Percentiles rank a stretch among this genome's conserved stretches.
Conservation (phyloP, 2,797 vertebrate genomes). For the Macropus fuliginosus region DNA sequence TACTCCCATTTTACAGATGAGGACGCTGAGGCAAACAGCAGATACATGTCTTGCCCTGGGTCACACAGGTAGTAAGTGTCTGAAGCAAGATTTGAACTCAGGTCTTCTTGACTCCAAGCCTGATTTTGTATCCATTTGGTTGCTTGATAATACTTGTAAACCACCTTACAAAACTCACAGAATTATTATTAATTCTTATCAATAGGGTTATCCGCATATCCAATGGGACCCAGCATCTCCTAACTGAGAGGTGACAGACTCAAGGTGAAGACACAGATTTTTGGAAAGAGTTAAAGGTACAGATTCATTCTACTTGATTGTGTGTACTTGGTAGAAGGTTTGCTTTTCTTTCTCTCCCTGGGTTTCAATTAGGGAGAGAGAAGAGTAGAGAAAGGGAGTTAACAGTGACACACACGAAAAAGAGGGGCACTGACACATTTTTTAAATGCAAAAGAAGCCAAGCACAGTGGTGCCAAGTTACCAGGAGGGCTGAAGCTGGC, state of each 20-base stretch:
- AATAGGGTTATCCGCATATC: neutral
- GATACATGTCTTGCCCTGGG: too few relatives aligned
- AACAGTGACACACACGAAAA: neutral
- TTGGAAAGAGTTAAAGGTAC: neutral
- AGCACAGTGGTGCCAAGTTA: neutral
- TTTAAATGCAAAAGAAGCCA: neutral
- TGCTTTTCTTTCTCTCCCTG: neutral
- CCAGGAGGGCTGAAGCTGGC: neutral
- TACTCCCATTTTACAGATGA: too few relatives aligned
- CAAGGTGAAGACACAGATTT: neutral
- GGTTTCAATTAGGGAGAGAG: neutral
- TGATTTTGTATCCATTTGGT: neutral
- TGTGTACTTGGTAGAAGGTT: too few relatives aligned
- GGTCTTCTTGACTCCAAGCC: too few relatives aligned
- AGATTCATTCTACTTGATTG: too few relatives aligned
- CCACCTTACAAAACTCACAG: neutral
- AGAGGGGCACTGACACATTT: neutral
- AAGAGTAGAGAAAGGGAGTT: neutral
- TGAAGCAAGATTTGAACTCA: too few relatives aligned
- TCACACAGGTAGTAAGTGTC: too few relatives aligned
- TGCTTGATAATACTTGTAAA: too few relatives aligned
- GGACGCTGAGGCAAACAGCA: too few relatives aligned
- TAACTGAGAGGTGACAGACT: neutral
- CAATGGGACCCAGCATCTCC: neutral
- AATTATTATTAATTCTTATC: neutral